Base-by-base conservation (phyloP, 2,797 vertebrate genomes). In the Peromyscus melanophrys region DNA sequence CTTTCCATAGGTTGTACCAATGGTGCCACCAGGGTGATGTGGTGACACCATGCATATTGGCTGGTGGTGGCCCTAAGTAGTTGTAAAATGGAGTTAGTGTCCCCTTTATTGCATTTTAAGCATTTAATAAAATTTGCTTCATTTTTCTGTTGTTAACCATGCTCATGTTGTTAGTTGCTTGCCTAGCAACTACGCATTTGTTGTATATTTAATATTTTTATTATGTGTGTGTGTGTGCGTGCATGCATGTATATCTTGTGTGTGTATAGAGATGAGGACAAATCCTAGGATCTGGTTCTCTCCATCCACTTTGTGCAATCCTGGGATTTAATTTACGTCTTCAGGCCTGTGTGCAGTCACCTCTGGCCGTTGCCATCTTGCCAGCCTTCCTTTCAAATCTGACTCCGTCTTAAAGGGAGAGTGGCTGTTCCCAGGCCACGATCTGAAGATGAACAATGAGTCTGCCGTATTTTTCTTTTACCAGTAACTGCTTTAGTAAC, bases 141-240 rank as follows among this genome's bases (percentile, higher is more conserved):
- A 52, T 65, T 90, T 90, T 95, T 90, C 43, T 95, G 1, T 40
- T 85, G 23, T 85, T 87, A 81, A 86, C 16, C 82, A 9, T 71
- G 78, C 1, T 19, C n/a, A 23, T 7, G 21, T 16, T 76, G 1
- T 77, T 16, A 52, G 17, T 27, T 63, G 57, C 29, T 82, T 69
- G 67, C 55, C 25, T 77, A 67, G 37, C 19, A 55, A 27, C 9
- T 11, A 67, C 65, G 46, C 37, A 40, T 3, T 97, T 77, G 52
- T 37, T 37, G 46, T 25, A 55, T 55, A 86, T 27, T 52, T 3
- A 25, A 71, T 17, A 55, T n/a, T 57, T 80, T 57, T n/a, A 55
- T 0, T 76, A 25, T 46, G 52, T 80, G 27, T 63, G 40, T 40
- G 4, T 17, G 17, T 37, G n/a, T 14, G 80, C 31, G 29, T 19